Base-by-base conservation (phyloP, 2,113 vertebrate species). In the Fregata magnificens region DNA sequence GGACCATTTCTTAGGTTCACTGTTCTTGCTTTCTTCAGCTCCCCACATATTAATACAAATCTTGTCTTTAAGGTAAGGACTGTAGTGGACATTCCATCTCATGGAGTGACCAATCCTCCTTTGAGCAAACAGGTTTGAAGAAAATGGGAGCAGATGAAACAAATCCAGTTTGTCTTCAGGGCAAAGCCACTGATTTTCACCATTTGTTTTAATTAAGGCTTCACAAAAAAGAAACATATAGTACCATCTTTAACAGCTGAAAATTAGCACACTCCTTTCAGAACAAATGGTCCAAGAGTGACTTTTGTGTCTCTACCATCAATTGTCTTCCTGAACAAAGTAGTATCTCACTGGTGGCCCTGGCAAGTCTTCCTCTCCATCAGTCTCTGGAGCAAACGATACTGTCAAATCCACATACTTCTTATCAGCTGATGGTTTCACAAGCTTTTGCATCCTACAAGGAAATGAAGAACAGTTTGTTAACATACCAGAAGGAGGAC, bases 401-500 rank as follows among this genome's bases (percentile, higher is more conserved):
- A 99, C 98, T 3, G 99, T 99, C 94, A 99, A 99, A 97, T 99
- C 99, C 40, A 99, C 99, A 2, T 99, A 99, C 82, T 99, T 99
- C 92, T 99, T 99, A 89, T 99, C 99, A 79, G 97, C 96, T 78
- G 99, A 99, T 59, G 99, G 99, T 95, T 99, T 99, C 96, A 99
- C 99, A 94, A 99, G 98, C 95, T 99, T 99, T 95, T 99, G 99
- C 99, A 99, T 99, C 97, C 99, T 99, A 96, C 31, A 96, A 81
- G 88, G 58, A 97, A 97, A 66, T 14, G 58, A 98, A 93, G 28
- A 50, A 62, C 28, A 83, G 13, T 66, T 52, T 31, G 38, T 73
- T 52, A 84, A 92, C 16, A 34, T 8, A 92, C 7, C 19, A 80
- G 29, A 24, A 65, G 44, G 11, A 77, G 12, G 17, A 80, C 0